A percentile compares a stretch with the other conserved stretches of the same genome.
phyloP scores from a whole-genome alignment of 2,797 vertebrate genomes.

The Channallabes apus region DNA sequence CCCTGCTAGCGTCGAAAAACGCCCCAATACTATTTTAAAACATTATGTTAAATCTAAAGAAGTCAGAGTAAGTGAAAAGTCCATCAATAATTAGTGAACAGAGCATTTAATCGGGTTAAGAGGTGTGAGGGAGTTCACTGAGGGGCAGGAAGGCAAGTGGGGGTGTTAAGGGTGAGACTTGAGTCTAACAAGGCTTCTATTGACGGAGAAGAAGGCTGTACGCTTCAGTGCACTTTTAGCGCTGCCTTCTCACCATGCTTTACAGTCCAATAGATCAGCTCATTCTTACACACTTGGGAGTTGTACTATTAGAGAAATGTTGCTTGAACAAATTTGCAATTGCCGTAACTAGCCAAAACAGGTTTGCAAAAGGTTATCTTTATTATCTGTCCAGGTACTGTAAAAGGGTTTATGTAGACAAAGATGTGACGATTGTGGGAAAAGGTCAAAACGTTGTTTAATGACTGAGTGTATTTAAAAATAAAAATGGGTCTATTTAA shows the following conservation, averaged over 20 bases:
- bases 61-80: background rate
- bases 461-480: background rate
- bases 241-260: constrained; percentile 1
- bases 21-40: background rate
- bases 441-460: background rate
- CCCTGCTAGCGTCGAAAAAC: no score
- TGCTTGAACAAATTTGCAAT: background rate
- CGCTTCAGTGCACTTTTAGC: constrained; percentile 21
- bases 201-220: constrained; percentile 29
- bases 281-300: constrained; percentile 14
- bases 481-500: no score
- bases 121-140: constrained; percentile 47
- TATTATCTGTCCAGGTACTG: no score
- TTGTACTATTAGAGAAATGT: constrained; percentile 3
- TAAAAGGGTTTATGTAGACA: background rate
- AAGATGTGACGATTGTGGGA: background rate
- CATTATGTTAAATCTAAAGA: background rate
- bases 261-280: constrained; percentile 19
- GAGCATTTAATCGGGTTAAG: constrained; percentile 47
- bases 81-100: background rate
- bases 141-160: constrained; percentile 35
- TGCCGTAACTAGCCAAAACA: background rate
- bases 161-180: constrained; percentile 24
- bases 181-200: constrained; percentile 34
- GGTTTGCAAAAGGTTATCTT: background rate